These are phyloP conservation scores for Mylabris sibirica DNA, from an alignment of 2,888 invertebrate genomes.

Conservation along the genomic window DNA sequence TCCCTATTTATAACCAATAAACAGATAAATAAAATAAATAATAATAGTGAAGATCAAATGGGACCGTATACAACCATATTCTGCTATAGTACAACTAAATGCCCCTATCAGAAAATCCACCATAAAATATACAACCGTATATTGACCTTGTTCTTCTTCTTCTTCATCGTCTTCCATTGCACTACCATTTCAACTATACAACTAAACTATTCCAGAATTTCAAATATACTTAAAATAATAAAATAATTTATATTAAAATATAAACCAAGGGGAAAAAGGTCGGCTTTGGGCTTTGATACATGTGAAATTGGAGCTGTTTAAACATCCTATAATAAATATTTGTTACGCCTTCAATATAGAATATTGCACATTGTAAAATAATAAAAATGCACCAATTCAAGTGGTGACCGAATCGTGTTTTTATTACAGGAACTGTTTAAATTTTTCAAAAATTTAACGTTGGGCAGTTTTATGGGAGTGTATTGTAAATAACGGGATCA, in stretches of 20 bases:
- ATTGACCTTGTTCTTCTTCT: not conserved
- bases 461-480: not conserved
- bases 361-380: constrained; percentile 7
- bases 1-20: not conserved
- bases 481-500: not conserved
- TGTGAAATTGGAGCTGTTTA: not conserved
- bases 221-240: not conserved
- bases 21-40: constrained; percentile 12
- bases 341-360: not conserved
- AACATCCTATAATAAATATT: not conserved
- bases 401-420: not conserved
- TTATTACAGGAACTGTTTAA: not conserved
- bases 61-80: constrained; percentile 5
- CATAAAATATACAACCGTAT: constrained; percentile 8
- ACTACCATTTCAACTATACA: not conserved
- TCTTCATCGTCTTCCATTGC: no score
- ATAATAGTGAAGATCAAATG: constrained; percentile 7
- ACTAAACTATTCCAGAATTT: not conserved
- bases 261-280: not conserved
- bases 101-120: constrained; percentile 6
- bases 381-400: constrained; percentile 8
- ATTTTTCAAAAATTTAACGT: not conserved
- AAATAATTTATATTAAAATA: not conserved
- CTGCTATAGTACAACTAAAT: not conserved
- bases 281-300: not conserved